Base-by-base conservation (phyloP, 2,797 vertebrate species). In the Rhinichthys osculus region DNA sequence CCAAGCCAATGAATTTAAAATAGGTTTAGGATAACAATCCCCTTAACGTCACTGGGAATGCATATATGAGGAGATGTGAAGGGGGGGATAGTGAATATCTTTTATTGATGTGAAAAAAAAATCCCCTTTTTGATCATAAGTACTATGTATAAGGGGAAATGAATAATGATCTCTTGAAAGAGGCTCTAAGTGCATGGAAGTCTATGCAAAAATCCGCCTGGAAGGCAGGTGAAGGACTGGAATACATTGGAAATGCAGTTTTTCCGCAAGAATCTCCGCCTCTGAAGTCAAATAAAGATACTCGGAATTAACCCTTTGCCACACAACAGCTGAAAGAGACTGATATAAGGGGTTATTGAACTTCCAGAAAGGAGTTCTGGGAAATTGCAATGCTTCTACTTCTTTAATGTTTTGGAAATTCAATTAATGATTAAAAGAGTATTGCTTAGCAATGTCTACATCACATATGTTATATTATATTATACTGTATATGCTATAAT, bases 121-220 rank as follows among this genome's bases (percentile, higher is more conserved):
- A 90, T 79, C 87, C 81, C 88, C 90, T 90, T 93, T 90, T 91
- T 88, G 92, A 93, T 90, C 40, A 3, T 4, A 80, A 78, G 82
- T 86, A 54, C 35, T 82, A 81, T 87, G 83, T 85, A 88, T 84
- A 82, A 91, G 90, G 81, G 70, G 87, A 90, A 92, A 92, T 85
- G 78, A 92, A 91, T 92, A 90, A 91, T 92, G 89, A 92, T 91
- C 93, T 92, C 88, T 91, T 92, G 87, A 92, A 91, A 91, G 89
- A 90, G 90, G 69, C 72, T 90, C 64, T 90, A 88, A 93, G 91
- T 89, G 83, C 86, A 91, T 89, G 87, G 86, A 88, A 84, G 87
- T 87, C 89, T 88, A 86, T 88, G 81, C 84, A 64, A 88, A 82
- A 87, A 79, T 90, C 88, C 44, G 91, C 91, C 92, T 77, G 82